Evolutionary conservation across 2,797 vertebrate genomes (phyloP).

Genomic region (Danio albolineatus): DNA sequence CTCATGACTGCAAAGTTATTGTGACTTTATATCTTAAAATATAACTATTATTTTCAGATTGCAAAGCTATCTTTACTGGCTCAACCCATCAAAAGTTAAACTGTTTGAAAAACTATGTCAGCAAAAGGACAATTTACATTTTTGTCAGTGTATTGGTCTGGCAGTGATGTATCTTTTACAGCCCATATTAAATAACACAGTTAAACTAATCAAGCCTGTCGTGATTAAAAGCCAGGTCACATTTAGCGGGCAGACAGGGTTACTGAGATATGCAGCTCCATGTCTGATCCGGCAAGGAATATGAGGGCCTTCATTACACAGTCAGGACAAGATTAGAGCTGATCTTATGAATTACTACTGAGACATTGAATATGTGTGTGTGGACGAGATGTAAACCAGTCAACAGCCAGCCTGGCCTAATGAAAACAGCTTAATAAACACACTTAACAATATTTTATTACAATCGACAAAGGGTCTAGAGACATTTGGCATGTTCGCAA

Average conservation of each 20-base stretch:
- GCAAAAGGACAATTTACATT: too few relatives aligned
- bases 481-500: too few relatives aligned
- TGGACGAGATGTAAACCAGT: neutral
- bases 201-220: slow-evolving; percentile 17
- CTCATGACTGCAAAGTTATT: too few relatives aligned
- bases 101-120: too few relatives aligned
- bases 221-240: slow-evolving; percentile 47
- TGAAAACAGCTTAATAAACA: too few relatives aligned
- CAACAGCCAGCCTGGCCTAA: neutral
- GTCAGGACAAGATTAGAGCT: slow-evolving; percentile 41
- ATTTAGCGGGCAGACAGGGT: slow-evolving; percentile 21
- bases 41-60: too few relatives aligned
- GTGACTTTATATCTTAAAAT: too few relatives aligned
- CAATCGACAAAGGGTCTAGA: too few relatives aligned
- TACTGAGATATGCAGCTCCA: slow-evolving; percentile 47
- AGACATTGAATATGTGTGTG: slow-evolving; percentile 19
- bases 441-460: too few relatives aligned
- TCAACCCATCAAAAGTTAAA: too few relatives aligned
- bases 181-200: slow-evolving; percentile 29
- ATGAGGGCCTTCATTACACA: slow-evolving; percentile 37
- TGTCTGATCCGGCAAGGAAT: slow-evolving; percentile 44
- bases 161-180: slow-evolving; percentile 15
- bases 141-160: neutral
- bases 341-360: slow-evolving; percentile 32
- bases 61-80: too few relatives aligned